A percentile compares a stretch with the other conserved stretches of the same genome.
Evolutionary conservation across 2,113 vertebrate genomes (phyloP).

Genomic region (Romanogobio albipinnatus): DNA sequence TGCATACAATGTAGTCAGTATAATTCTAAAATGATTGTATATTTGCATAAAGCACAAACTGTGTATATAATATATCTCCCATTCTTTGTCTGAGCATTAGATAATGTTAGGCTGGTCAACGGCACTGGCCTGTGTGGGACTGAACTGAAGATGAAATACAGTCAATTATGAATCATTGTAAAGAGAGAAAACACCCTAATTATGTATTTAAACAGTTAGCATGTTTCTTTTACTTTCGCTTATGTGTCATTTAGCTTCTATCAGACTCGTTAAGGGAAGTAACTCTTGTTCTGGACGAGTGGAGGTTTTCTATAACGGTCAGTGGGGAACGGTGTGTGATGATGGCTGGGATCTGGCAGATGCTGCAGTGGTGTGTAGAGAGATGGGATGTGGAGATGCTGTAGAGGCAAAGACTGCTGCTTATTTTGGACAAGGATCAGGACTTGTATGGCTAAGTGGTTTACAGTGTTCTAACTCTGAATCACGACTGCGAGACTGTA

Average conservation of each 20-base stretch:
- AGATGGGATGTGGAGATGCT: background rate
- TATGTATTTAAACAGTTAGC: background rate
- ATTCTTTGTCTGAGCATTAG: background rate
- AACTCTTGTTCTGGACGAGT: slow-evolving; percentile 22
- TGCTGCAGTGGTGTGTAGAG: slow-evolving; percentile 40
- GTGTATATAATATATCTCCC: background rate
- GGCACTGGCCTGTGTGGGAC: background rate
- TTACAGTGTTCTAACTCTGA: slow-evolving; percentile 5
- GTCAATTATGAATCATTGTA: background rate
- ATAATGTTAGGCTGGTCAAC: slow-evolving; percentile 7
- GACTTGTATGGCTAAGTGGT: slow-evolving; percentile 3
- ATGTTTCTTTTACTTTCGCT: background rate
- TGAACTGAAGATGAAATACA: background rate
- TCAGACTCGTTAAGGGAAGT: slow-evolving; percentile 21
- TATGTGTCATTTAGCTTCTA: background rate
- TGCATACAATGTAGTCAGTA: background rate
- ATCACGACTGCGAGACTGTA: background rate
- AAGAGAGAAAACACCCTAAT: background rate
- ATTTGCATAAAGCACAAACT: background rate
- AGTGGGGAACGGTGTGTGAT: slow-evolving; percentile 42
- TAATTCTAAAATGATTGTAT: background rate
- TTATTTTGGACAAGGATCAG: slow-evolving; percentile 26
- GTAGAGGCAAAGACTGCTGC: background rate
- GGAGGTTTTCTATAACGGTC: background rate
- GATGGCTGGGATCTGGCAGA: slow-evolving; percentile 27